Evolutionary conservation across 2,113 vertebrate genomes (phyloP).

Genomic region (Indri indri): DNA sequence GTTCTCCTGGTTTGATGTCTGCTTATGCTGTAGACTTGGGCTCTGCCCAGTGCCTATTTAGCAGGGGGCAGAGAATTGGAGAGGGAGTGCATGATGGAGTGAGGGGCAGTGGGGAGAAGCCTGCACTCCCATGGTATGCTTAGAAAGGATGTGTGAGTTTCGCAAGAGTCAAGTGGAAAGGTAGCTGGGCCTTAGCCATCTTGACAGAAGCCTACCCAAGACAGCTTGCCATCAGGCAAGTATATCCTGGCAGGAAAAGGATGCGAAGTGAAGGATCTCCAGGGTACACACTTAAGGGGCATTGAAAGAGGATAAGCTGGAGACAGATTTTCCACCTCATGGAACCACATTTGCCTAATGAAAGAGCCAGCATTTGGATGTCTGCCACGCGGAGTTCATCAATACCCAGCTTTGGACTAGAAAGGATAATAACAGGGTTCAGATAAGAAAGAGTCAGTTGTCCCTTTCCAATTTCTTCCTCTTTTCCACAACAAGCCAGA

Average conservation of each 20-base stretch:
- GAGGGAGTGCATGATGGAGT: background rate
- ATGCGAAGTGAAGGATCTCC: background rate
- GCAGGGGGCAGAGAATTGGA: background rate
- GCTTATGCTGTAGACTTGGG: background rate
- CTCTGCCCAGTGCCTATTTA: background rate
- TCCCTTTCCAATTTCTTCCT: background rate
- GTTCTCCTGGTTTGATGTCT: background rate
- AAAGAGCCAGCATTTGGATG: slow-evolving; percentile 9
- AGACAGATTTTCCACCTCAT: slow-evolving; percentile 30
- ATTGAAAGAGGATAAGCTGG: background rate
- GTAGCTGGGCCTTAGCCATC: background rate
- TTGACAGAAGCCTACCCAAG: slow-evolving; percentile 4
- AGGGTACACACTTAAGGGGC: background rate
- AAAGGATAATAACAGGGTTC: background rate
- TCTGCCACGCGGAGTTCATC: background rate
- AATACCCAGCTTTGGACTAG: background rate
- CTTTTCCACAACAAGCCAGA: background rate
- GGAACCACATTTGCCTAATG: background rate
- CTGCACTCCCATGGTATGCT: background rate
- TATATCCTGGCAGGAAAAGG: background rate
- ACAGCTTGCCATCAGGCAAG: background rate
- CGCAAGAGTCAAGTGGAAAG: background rate
- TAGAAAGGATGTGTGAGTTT: background rate
- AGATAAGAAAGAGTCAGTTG: slow-evolving; percentile 8
- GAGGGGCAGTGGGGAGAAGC: background rate